Evolutionary conservation across 2,113 vertebrate species (phyloP), one percentile per base, ranked within the genome.

Genomic region (Planiliza haematocheilus): DNA sequence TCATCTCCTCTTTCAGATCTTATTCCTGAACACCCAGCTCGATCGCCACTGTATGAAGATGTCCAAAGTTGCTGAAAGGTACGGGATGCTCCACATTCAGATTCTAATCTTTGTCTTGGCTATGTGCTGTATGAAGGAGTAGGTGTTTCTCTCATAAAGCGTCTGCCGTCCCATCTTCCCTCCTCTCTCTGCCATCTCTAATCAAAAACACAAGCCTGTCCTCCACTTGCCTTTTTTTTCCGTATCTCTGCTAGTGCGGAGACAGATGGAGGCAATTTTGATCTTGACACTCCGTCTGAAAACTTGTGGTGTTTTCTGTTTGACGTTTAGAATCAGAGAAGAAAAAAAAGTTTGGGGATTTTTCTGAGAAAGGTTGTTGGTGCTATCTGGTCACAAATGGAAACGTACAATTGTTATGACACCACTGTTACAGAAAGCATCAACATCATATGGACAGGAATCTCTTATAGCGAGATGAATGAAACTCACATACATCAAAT

Each of bases 61-160:
- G 97, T 99, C 98, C 74, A 99, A 99, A 94, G 98, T 99, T 77
- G 97, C 98, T 81, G 98, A 99, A 87, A 98, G 97, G 98, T 99
- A 93, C 72, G 43, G 2, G 11, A 34, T n/a, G n/a, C n/a, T n/a
- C n/a, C 39, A 16, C 17, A 12, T 37, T 21, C 7, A 7, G 12
- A 30, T 5, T 38, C 17, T 13, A 9, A 18, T 45, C 39, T 46
- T 42, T 34, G 39, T 74, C 13, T 21, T 24, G n/a, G 17, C 41
- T 4, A 45, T 41, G 8, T 41, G n/a, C 5, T 10, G 8, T 41
- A 10, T 42, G 41, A 42, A 42, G 41, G 41, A 12, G 41, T 8
- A 21, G 8, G 20, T 38, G 7, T 34, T 14, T 50, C 48, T 42
- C 34, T 59, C 52, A 70, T 43, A 14, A 34, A 48, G 14, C 16